These are phyloP conservation scores for Aphelenchoides bicaudatus DNA, from an alignment of 2,888 invertebrate genomes.

Conservation along the genomic window DNA sequence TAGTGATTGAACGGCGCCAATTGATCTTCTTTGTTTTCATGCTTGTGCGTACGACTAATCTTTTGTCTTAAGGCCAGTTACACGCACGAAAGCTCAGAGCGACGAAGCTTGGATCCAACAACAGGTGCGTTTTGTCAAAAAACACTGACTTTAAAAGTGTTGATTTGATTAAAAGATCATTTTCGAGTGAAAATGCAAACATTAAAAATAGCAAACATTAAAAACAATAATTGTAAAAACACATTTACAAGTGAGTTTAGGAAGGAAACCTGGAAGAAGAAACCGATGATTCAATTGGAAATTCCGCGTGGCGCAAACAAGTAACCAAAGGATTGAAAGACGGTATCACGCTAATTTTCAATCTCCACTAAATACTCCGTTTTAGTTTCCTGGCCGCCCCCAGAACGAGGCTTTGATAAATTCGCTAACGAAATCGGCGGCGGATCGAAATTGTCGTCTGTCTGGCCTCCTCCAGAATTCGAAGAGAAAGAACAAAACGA, in stretches of 20 bases:
- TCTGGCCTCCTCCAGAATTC: constrained; percentile 58
- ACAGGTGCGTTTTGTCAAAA: constrained; percentile 21
- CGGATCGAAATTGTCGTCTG: constrained; percentile 35
- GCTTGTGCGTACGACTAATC: not conserved
- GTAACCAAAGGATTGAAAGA: constrained; percentile 35
- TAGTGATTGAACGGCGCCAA: not conserved
- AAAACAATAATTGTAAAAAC: too few relatives aligned
- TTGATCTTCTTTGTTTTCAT: constrained; percentile 18
- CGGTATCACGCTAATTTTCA: too few relatives aligned
- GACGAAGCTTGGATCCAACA: constrained; percentile 56
- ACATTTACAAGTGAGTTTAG: too few relatives aligned
- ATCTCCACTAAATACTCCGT: too few relatives aligned
- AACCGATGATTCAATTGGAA: constrained; percentile 17
- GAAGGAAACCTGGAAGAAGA: too few relatives aligned
- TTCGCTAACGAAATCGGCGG: not conserved
- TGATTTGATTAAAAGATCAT: too few relatives aligned
- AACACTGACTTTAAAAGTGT: too few relatives aligned
- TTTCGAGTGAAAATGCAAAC: too few relatives aligned
- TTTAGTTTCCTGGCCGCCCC: constrained; percentile 56
- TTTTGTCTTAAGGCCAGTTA: constrained; percentile 30
- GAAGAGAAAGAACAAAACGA: constrained; percentile 47
- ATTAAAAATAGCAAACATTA: too few relatives aligned
- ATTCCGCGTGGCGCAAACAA: constrained; percentile 29
- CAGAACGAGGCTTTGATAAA: constrained; percentile 31
- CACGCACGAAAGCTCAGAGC: constrained; percentile 37